These are phyloP conservation scores for Pyrocephalus nanus DNA, from an alignment of 2,797 vertebrate genomes.

Conservation along the genomic window DNA sequence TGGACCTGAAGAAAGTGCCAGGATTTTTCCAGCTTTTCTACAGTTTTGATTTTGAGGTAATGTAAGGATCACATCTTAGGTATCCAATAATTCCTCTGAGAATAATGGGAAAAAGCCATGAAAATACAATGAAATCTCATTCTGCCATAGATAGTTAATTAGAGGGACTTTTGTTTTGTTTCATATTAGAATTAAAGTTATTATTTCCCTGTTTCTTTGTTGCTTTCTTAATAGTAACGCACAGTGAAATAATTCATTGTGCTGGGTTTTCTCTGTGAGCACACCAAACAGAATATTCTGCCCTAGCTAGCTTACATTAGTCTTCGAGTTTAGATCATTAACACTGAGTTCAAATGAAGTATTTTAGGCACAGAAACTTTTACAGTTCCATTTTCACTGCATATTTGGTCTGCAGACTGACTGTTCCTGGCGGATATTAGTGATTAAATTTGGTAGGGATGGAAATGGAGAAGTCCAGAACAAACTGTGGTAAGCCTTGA, in stretches of 20 bases:
- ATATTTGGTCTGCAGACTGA: neutral
- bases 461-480: neutral
- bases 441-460: neutral
- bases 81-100: neutral
- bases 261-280: neutral
- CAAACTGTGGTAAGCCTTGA: neutral
- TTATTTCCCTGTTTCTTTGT: neutral
- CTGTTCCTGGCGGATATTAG: neutral
- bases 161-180: neutral
- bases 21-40: conserved; percentile 95
- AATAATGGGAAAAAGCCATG: neutral
- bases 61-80: neutral
- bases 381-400: neutral
- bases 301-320: neutral
- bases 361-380: neutral
- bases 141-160: neutral
- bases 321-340: neutral
- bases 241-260: neutral
- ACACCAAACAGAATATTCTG: neutral
- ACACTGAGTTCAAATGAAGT: neutral
- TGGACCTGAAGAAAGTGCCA: conserved; percentile 89
- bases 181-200: neutral
- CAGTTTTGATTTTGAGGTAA: conserved; percentile 91
- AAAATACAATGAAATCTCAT: neutral
- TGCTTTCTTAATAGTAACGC: neutral